A percentile compares a stretch with the other conserved stretches of the same genome.
phyloP scores from a whole-genome alignment of 2,888 invertebrate species.

The Ferrisia virgata region DNA sequence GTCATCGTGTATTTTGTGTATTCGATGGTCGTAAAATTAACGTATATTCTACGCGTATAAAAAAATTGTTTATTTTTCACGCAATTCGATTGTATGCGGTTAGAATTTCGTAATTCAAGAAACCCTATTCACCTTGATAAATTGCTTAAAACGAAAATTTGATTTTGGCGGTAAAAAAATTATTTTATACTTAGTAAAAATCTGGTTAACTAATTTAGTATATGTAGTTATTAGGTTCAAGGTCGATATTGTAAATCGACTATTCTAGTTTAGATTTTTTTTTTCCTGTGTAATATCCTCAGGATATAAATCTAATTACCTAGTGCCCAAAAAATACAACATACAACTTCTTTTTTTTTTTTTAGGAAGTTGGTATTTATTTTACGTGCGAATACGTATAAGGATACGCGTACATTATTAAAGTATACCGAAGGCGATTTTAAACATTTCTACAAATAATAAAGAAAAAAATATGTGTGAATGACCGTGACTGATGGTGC shows the following conservation, averaged over 20 bases:
- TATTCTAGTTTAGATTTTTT: neutral
- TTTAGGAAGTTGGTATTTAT: neutral
- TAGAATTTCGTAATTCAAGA: neutral
- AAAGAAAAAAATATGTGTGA: neutral
- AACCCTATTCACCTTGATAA: neutral
- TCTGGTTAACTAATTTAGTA: neutral
- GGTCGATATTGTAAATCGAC: neutral
- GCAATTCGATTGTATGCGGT: neutral
- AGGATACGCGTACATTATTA: neutral
- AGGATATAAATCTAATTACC: neutral
- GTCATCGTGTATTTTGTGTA: neutral
- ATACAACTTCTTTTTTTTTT: neutral
- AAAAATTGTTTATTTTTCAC: neutral
- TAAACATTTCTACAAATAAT: neutral
- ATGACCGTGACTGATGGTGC: slow-evolving; percentile 7
- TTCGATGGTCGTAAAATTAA: neutral
- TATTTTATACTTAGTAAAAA: no score
- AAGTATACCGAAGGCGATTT: neutral
- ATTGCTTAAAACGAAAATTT: neutral
- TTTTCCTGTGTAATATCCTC: neutral
- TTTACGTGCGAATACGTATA: neutral
- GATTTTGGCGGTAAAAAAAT: neutral
- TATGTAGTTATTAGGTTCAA: neutral
- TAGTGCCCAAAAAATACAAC: neutral
- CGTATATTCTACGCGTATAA: neutral